Evolutionary conservation across 2,113 vertebrate species (phyloP), one percentile per base, ranked within the genome.

Genomic region (Cyanoderma ruficeps): DNA sequence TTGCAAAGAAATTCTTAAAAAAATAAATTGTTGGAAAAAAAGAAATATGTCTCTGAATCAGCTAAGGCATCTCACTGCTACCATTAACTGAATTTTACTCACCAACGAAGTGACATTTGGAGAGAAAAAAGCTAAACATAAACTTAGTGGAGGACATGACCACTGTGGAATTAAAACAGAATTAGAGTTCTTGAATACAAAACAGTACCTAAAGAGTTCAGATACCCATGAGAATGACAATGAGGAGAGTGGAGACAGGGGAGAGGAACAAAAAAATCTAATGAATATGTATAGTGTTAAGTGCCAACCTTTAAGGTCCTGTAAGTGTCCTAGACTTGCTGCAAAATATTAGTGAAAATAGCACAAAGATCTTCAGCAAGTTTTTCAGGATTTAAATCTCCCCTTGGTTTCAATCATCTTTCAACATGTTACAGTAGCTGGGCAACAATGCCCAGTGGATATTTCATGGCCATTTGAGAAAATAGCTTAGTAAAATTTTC

Each of bases 121-220:
- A 74, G 44, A 65, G 53, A 94, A 97, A 87, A 94, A 60, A 95
- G 25, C 46, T 86, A 82, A 96, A 55, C 4, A 70, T 57, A 83
- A 96, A 85, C 65, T 87, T 89, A 96, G 46, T 42, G 35, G 44
- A 84, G 85, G 80, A 93, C 92, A 68, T 85, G 78, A 90, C 78
- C 91, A 89, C 46, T 47, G 53, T 39, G 39, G 87, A 96, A 96
- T 97, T 95, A 95, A 94, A 97, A 97, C 13, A 96, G 35, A 97
- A 95, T 92, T 96, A 88, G 78, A 94, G 44, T 87, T 96, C 72
- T 94, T 90, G 52, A 71, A 86, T 65, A 85, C 57, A 53, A 52
- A 87, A 27, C 9, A 85, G 37, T 60, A 91, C 15, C 23, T 63
- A 31, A 53, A 72, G 24, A 47, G 7, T 90, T 87, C 50, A 65